A percentile compares a stretch with the other conserved stretches of the same genome.
phyloP scores from a whole-genome alignment of 2,113 vertebrate genomes.

The Alligator sinensis region DNA sequence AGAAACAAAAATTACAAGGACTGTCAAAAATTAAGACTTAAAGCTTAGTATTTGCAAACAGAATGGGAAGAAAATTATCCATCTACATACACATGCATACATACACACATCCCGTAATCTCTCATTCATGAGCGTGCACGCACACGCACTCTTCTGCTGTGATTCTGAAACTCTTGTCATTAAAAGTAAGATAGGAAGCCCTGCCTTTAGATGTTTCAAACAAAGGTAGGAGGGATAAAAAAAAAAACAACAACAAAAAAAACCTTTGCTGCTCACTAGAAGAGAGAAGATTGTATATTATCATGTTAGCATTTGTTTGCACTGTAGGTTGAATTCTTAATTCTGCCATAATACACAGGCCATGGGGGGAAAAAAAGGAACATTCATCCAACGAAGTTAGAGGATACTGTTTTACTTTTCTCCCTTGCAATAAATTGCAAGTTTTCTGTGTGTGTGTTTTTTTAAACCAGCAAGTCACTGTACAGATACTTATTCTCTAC shows the following conservation, averaged over 20 bases:
- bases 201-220: conserved; percentile 55
- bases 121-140: neutral
- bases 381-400: neutral
- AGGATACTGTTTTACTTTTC: conserved; percentile 34
- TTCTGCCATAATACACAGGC: conserved; percentile 22
- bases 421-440: neutral
- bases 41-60: conserved; percentile 52
- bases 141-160: conserved; percentile 28
- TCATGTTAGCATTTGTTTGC: neutral
- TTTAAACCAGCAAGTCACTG: conserved; percentile 67
- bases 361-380: neutral
- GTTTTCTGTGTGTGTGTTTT: neutral
- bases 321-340: conserved; percentile 11
- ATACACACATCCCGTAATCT: conserved; percentile 17
- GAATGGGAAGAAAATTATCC: conserved; percentile 15
- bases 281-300: conserved; percentile 6
- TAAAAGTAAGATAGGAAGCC: conserved; percentile 39
- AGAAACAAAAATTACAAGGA: neutral
- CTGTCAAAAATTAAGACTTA: neutral
- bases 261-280: conserved; percentile 44
- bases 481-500: conserved; percentile 89
- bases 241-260: neutral
- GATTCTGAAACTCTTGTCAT: conserved; percentile 13
- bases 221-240: conserved; percentile 42
- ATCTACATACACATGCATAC: conserved; percentile 8